Evolutionary conservation across 2,797 vertebrate species (phyloP).

Genomic region (Poeciliopsis gracilis): DNA sequence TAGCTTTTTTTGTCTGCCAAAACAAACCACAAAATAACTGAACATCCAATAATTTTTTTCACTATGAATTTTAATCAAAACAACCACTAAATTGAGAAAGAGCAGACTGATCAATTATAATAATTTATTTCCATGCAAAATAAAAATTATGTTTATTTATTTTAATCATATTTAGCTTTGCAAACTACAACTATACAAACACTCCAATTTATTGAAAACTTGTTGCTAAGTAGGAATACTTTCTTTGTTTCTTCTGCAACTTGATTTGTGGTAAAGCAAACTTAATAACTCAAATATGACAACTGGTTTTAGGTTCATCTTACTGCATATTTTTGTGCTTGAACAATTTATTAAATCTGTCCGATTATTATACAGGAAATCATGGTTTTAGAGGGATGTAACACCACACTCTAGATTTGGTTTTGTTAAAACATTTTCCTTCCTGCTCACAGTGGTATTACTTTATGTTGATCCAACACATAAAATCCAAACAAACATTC

Average conservation of each 20-base stretch:
- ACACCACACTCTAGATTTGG: background rate
- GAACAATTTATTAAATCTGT: background rate
- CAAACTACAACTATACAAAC: no score
- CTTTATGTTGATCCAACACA: background rate
- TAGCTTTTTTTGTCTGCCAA: constrained; percentile 1
- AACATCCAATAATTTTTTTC: background rate
- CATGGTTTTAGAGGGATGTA: background rate
- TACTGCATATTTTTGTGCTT: background rate
- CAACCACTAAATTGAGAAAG: background rate
- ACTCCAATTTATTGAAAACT: no score
- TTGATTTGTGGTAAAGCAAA: background rate
- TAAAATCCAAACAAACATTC: background rate
- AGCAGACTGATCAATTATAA: background rate
- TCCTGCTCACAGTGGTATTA: background rate
- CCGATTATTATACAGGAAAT: background rate
- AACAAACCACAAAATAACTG: background rate
- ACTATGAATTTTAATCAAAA: background rate
- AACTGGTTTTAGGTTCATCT: background rate
- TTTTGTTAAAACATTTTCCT: background rate
- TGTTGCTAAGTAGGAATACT: no score
- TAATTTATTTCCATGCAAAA: background rate
- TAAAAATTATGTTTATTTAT: background rate
- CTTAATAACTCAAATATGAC: background rate
- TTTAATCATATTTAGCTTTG: background rate
- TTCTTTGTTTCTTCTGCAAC: background rate